These are phyloP conservation scores for Rhynchotus rufescens DNA, from an alignment of 2,797 vertebrate genomes.

Conservation along the genomic window DNA sequence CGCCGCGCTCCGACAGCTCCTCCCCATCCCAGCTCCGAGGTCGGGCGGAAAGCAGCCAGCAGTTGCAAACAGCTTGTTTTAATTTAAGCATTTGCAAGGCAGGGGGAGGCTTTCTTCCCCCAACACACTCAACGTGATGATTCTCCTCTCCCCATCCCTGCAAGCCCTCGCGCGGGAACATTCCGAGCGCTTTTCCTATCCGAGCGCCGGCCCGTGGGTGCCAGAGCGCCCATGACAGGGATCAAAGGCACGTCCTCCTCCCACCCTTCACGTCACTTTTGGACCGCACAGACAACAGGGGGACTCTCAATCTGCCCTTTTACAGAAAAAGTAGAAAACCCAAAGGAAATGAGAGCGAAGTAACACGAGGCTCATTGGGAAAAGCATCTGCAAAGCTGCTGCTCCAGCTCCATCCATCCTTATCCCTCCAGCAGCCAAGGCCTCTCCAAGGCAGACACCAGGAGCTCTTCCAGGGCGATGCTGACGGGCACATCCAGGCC, in stretches of 20 bases:
- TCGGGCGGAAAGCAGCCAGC: slow-evolving; percentile 57
- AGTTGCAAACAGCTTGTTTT: slow-evolving; percentile 49
- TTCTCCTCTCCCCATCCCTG: background rate
- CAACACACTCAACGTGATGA: background rate
- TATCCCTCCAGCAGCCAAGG: background rate
- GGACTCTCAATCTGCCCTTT: background rate
- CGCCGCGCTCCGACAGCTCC: background rate
- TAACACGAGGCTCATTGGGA: background rate
- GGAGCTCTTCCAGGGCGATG: background rate
- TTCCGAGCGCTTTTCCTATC: slow-evolving; percentile 8
- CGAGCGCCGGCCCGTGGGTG: background rate
- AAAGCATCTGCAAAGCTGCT: accelerated
- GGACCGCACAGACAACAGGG: accelerated
- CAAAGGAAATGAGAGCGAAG: background rate
- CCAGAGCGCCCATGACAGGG: background rate
- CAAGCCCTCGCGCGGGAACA: slow-evolving; percentile 1
- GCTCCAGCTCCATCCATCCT: background rate
- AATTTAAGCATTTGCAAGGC: slow-evolving; percentile 26
- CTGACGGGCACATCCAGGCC: accelerated
- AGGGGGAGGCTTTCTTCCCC: background rate
- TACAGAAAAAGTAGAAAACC: background rate
- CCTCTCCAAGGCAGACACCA: background rate
- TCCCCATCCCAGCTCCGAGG: slow-evolving; percentile 58
- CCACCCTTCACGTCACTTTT: accelerated
- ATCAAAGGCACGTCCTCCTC: background rate